These are phyloP conservation scores for Aricia artaxerxes DNA, from an alignment of 2,888 invertebrate genomes.

Conservation along the genomic window DNA sequence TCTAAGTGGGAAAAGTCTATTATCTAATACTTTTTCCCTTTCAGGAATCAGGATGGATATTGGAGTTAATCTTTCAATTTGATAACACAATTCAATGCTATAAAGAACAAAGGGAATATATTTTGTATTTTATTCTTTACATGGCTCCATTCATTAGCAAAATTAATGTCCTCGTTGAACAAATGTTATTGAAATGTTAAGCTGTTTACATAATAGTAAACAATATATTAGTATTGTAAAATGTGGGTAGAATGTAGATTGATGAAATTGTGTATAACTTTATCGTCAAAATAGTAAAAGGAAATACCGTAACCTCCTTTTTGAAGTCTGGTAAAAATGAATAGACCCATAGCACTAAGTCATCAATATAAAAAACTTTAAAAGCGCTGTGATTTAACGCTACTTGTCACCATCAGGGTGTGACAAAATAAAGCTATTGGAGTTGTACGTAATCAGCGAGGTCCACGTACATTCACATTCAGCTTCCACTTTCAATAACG, in stretches of 20 bases:
- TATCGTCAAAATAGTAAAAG: too few relatives aligned
- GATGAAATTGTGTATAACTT: too few relatives aligned
- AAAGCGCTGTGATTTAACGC: neutral
- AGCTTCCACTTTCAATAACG: neutral
- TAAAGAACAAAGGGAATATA: neutral
- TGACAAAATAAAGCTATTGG: slow-evolving; percentile 7
- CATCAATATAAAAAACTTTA: neutral
- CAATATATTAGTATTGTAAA: too few relatives aligned
- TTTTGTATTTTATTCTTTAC: neutral
- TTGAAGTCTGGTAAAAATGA: neutral
- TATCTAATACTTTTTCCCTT: slow-evolving; percentile 14
- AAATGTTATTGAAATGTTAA: too few relatives aligned
- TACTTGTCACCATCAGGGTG: neutral
- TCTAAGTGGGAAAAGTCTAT: slow-evolving; percentile 14
- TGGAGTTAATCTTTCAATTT: neutral
- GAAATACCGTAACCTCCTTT: neutral
- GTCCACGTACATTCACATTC: neutral
- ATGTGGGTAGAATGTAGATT: too few relatives aligned
- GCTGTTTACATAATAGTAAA: too few relatives aligned
- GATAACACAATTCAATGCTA: neutral
- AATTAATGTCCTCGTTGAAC: neutral
- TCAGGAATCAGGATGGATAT: neutral
- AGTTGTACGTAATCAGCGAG: neutral
- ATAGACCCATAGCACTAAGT: neutral
- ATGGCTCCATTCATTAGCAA: neutral